These are phyloP conservation scores for Agrenia bidenticulata DNA, from an alignment of 2,888 invertebrate species.

Conservation along the genomic window DNA sequence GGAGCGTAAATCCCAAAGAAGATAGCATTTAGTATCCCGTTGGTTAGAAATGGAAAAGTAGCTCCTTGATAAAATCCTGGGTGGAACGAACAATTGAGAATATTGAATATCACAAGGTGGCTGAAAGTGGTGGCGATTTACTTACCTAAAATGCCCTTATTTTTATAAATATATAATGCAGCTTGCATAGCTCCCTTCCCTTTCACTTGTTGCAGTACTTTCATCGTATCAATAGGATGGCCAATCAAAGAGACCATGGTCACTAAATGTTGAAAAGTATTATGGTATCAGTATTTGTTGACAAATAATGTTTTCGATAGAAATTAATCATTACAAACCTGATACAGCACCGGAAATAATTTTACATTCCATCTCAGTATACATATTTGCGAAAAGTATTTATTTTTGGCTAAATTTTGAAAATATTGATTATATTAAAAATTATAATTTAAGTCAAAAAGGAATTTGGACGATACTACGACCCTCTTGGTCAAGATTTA, in stretches of 20 bases:
- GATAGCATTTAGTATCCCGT: not conserved
- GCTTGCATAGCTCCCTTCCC: not conserved
- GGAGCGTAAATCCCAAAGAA: slow-evolving; percentile 12
- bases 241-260: not conserved
- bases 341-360: too few relatives aligned
- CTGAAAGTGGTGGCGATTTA: not conserved
- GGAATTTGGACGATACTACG: too few relatives aligned
- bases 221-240: slow-evolving; percentile 7
- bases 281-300: too few relatives aligned
- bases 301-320: too few relatives aligned
- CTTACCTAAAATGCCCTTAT: not conserved
- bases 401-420: too few relatives aligned
- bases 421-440: too few relatives aligned
- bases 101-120: not conserved
- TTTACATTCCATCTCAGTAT: too few relatives aligned
- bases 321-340: too few relatives aligned
- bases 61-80: slow-evolving; percentile 1
- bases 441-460: too few relatives aligned
- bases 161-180: not conserved
- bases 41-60: not conserved
- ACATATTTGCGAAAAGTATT: too few relatives aligned
- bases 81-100: not conserved
- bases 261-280: not conserved
- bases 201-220: slow-evolving; percentile 1
- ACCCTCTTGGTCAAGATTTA: too few relatives aligned